A percentile compares a stretch with the other conserved stretches of the same genome.
phyloP scores from a whole-genome alignment of 1,140 invertebrate species.

The Leptestheria dahalacensis region DNA sequence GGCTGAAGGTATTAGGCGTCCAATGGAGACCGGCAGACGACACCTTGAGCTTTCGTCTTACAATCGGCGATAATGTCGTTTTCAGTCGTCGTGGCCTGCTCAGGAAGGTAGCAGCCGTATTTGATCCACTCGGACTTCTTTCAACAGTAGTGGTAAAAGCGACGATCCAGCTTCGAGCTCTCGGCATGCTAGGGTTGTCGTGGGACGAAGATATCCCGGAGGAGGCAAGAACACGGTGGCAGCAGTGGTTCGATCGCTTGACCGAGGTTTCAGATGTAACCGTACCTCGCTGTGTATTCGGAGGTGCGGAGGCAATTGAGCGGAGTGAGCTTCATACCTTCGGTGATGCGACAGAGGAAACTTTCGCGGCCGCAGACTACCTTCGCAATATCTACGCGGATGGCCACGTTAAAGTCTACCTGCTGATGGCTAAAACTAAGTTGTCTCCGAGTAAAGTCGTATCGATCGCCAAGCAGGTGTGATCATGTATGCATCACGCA shows the following conservation, averaged over 20 bases:
- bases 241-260: background rate
- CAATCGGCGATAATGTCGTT: background rate
- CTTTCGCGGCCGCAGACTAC: background rate
- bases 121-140: slow-evolving; percentile 2
- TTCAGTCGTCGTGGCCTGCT: background rate
- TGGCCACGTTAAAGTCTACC: background rate
- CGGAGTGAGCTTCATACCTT: background rate
- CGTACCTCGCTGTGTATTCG: slow-evolving; percentile 4
- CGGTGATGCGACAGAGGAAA: background rate
- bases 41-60: background rate
- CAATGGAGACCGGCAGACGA: background rate
- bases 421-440: slow-evolving; percentile 3
- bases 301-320: background rate
- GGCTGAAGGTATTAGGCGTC: background rate
- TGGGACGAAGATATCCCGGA: slow-evolving; percentile 29
- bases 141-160: slow-evolving; percentile 4
- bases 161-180: slow-evolving; percentile 1
- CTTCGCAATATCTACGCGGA: background rate
- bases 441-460: slow-evolving; percentile 1
- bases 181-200: slow-evolving; percentile 22
- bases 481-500: too few species aligned
- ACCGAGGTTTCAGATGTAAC: background rate
- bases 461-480: background rate
- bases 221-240: slow-evolving; percentile 2
- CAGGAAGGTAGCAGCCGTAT: background rate